phyloP scores from a whole-genome alignment of 2,888 invertebrate genomes.

The Oscheius sp. region DNA sequence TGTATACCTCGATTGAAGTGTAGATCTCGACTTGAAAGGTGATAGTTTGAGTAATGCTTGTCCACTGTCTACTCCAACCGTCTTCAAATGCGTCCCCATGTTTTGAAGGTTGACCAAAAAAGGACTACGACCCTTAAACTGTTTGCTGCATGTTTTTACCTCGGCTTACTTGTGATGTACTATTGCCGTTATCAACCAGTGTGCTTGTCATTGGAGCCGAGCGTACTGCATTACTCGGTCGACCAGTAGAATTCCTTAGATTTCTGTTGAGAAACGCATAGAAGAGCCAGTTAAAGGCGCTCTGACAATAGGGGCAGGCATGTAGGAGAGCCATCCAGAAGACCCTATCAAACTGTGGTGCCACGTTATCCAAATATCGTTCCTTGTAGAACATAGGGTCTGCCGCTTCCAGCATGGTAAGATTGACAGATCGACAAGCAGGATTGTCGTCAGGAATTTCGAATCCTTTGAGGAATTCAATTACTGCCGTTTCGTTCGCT shows the following conservation, averaged over 20 bases:
- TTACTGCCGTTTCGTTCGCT: background rate
- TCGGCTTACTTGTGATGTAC: constrained; percentile 24
- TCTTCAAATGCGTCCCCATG: constrained; percentile 62
- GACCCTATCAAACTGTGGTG: background rate
- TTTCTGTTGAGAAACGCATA: constrained; percentile 68
- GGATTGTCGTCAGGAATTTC: background rate
- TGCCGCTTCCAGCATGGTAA: constrained; percentile 5
- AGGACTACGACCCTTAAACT: constrained; percentile 43
- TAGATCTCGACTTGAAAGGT: constrained; percentile 50
- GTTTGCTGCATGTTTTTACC: background rate
- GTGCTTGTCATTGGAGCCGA: constrained; percentile 46
- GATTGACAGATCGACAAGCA: constrained; percentile 3
- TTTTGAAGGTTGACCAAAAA: constrained; percentile 64
- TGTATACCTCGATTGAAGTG: constrained; percentile 12
- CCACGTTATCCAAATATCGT: background rate
- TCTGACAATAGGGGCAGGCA: constrained; percentile 65
- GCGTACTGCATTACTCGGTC: constrained; percentile 44
- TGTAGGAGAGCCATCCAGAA: constrained; percentile 62
- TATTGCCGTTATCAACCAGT: constrained; percentile 44
- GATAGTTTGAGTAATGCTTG: constrained; percentile 57
- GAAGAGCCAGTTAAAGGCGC: constrained; percentile 69
- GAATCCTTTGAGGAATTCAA: background rate
- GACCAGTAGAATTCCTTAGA: constrained; percentile 39
- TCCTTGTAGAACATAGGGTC: constrained; percentile 2
- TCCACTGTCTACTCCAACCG: constrained; percentile 60